phyloP scores from a whole-genome alignment of 2,113 vertebrate genomes.

The Donacobius atricapilla region DNA sequence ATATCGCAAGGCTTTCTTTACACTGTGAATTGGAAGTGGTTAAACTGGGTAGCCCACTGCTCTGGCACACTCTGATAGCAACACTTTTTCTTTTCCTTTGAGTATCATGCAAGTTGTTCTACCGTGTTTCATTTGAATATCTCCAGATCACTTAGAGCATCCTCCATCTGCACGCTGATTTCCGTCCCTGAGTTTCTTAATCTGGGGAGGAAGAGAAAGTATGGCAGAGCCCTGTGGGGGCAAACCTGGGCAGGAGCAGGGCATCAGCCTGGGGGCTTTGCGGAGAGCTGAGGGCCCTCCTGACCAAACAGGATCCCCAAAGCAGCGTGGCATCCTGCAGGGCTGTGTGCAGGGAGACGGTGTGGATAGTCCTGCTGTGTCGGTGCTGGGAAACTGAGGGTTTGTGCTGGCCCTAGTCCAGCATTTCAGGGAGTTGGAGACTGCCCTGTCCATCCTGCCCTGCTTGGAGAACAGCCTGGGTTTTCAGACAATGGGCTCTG shows the following conservation, averaged over 20 bases:
- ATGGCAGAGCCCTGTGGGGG: neutral
- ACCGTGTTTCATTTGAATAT: neutral
- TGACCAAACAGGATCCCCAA: neutral
- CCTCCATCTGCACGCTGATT: neutral
- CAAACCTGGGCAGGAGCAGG: neutral
- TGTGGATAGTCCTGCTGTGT: fast-evolving
- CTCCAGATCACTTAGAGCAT: constrained; percentile 4
- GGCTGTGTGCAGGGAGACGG: neutral
- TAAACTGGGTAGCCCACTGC: neutral
- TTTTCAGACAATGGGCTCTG: neutral
- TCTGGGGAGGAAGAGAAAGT: neutral
- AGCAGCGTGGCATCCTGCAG: fast-evolving
- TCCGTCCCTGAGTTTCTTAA: neutral
- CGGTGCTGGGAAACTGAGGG: fast-evolving
- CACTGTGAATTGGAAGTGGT: fast-evolving
- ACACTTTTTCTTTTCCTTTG: neutral
- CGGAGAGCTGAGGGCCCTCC: neutral
- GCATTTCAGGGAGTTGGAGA: fast-evolving
- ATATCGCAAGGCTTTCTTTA: neutral
- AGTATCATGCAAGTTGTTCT: neutral
- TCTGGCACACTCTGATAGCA: fast-evolving
- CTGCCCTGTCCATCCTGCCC: neutral
- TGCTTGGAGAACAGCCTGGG: neutral
- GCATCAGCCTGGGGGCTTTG: fast-evolving
- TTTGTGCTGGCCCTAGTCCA: neutral